Percentiles rank a stretch among this genome's conserved stretches.
These are phyloP conservation scores for Melanotaenia duboulayi DNA, from an alignment of 2,113 vertebrate genomes.

Conservation along the genomic window DNA sequence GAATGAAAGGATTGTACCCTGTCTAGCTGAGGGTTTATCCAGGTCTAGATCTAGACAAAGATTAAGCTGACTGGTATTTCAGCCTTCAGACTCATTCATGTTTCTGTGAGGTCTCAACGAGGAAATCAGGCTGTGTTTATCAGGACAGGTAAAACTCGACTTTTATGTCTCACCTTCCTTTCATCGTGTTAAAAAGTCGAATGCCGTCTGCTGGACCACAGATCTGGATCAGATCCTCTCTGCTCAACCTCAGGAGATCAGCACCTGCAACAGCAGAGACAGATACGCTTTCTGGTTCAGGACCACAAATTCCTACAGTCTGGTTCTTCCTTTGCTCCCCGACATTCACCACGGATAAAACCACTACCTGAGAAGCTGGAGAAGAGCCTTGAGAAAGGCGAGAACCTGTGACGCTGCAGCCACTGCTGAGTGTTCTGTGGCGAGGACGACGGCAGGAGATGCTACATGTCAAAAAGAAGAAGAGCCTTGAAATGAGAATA, in stretches of 20 bases:
- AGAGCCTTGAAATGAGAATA: constrained; percentile 82
- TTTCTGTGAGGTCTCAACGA: too few species aligned
- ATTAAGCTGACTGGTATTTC: too few species aligned
- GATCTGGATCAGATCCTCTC: constrained; percentile 93
- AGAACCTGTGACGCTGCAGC: constrained; percentile 92
- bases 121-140: too few species aligned
- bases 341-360: not conserved
- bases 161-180: constrained; percentile 87
- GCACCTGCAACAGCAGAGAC: constrained; percentile 82
- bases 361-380: constrained; percentile 90
- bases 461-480: constrained; percentile 89
- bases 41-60: too few species aligned
- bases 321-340: not conserved
- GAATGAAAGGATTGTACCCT: too few species aligned
- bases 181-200: constrained; percentile 94
- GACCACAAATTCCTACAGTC: not conserved
- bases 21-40: too few species aligned
- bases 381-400: constrained; percentile 92
- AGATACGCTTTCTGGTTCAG: not conserved
- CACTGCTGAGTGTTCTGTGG: constrained; percentile 93
- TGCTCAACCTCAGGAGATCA: constrained; percentile 93
- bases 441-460: constrained; percentile 89
- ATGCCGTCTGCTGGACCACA: constrained; percentile 96
- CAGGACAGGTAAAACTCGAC: too few species aligned
- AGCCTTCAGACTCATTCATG: too few species aligned